These are phyloP conservation scores for Polyploca ridens DNA, from an alignment of 2,888 invertebrate species.

Conservation along the genomic window DNA sequence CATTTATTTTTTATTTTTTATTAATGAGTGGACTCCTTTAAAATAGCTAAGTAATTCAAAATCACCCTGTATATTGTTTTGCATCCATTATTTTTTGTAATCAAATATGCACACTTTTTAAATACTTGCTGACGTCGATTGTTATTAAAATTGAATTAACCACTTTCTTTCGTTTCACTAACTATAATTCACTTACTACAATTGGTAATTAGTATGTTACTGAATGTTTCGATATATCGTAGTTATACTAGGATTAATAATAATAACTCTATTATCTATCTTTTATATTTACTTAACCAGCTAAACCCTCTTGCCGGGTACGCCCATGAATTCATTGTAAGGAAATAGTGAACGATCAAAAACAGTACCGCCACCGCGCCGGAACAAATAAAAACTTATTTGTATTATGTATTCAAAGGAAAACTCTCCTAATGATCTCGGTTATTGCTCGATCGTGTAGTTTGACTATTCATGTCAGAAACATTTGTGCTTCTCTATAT, in stretches of 20 bases:
- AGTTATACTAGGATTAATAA: too few species aligned
- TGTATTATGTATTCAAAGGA: neutral
- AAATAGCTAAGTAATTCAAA: too few species aligned
- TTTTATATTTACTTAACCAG: too few species aligned
- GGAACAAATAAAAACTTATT: conserved; percentile 8
- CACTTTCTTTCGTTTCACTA: too few species aligned
- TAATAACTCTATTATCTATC: too few species aligned
- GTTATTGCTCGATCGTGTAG: conserved; percentile 3
- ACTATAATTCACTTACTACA: too few species aligned
- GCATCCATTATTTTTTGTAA: neutral
- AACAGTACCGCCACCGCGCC: conserved; percentile 1
- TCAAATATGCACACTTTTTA: neutral
- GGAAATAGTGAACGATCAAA: neutral
- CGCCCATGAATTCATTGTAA: neutral
- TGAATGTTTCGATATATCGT: too few species aligned
- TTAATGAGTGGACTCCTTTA: too few species aligned
- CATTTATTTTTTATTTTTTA: too few species aligned
- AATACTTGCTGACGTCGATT: neutral
- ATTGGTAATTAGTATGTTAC: too few species aligned
- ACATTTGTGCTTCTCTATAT: neutral
- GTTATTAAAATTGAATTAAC: neutral
- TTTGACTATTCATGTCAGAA: conserved; percentile 7
- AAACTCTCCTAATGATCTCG: conserved; percentile 8
- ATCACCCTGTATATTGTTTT: too few species aligned
- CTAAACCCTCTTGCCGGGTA: too few species aligned